Evolutionary conservation across 2,888 invertebrate genomes (phyloP), one percentile per base, ranked within the genome.

Genomic region (Eutolmus rufibarbis): DNA sequence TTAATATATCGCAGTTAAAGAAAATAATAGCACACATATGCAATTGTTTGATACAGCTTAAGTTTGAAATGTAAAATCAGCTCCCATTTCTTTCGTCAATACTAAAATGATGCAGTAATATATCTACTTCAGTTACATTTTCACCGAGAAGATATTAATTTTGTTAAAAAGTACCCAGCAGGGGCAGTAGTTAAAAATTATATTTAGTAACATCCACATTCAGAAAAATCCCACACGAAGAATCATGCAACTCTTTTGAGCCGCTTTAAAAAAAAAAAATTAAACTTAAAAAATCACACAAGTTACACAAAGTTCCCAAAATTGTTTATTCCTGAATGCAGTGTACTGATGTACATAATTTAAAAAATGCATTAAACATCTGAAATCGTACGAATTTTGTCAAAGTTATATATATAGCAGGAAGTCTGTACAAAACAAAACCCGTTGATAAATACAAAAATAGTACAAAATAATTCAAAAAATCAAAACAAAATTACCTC

Each of bases 401-500:
- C 76, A 79, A 51, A 51, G 9, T 28, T 66, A 66, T 66, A 66
- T 28, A 28, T 23, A 66, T 66, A 66, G 28, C 9, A 66, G 28
- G 66, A 66, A 23, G 23, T 66, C 12, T 66, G 66, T 66, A 66
- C 66, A 66, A 66, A 23, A 66, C 66, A 66, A 66, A 66, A 66
- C 66, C 19, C 12, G 7, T 51, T 51, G n/a, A 51, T 51, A 51
- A 66, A 66, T 66, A 28, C 66, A 66, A 79, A 79, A 79, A 79
- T 23, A 46, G 5, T 46, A 1, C 57, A 86, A 37, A 88, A 88
- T 51, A 87, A 84, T 34, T 88, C 76, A 87, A 89, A 87, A 86
- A 76, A 77, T 87, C 89, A 87, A 89, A 90, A 89, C 89, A 89
- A 88, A 93, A 92, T 94, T 94, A 96, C 96, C 96, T 95, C 96